Base-by-base conservation (phyloP, 2,113 vertebrate genomes). In the Alligator mississippiensis region DNA sequence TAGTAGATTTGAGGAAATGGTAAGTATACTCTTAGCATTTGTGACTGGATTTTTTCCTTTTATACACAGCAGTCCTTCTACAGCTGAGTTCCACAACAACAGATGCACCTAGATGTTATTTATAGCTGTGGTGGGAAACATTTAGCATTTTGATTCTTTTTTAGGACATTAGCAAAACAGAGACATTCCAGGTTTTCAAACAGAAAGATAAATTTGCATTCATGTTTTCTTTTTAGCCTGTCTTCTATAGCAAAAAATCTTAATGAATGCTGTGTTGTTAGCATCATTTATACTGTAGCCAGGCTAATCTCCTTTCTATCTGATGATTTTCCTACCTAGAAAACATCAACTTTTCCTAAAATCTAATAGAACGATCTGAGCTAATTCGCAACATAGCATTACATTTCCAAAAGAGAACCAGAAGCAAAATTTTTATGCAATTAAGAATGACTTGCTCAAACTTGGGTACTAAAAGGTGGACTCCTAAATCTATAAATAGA, bases 71-170 rank as follows among this genome's bases (percentile, higher is more conserved):
- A 47, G 80, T 88, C 57, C 47, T 90, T 92, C 92, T 83, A 89
- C 79, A 96, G 80, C 92, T 94, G 92, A 93, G 88, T 93, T 87
- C 86, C 72, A 47, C 54, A 84, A 91, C 82, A 94, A 94, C 38
- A 77, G 93, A 83, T 81, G 82, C 93, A 86, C 78, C 88, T 75
- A 74, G 27, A 64, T 96, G 82, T 91, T 98, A 97, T 98, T 97
- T 97, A 95, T 97, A 97, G 84, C 83, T 89, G 83, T 79, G 57
- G 93, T 98, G 95, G 90, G 96, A 97, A 96, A 97, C 92, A 97
- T 62, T 84, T 83, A 89, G 0, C 86, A 90, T 94, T 96, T 93
- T 94, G 88, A 88, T 95, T 96, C 93, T 88, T 80, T 89, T 94
- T 92, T 96, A 92, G 93, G 87, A 93, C 66, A 38, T 85, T 96